Percentiles rank a stretch among this genome's conserved stretches.
These are phyloP conservation scores for Acanthopleura granulata DNA, from an alignment of 2,888 invertebrate species.

Conservation along the genomic window DNA sequence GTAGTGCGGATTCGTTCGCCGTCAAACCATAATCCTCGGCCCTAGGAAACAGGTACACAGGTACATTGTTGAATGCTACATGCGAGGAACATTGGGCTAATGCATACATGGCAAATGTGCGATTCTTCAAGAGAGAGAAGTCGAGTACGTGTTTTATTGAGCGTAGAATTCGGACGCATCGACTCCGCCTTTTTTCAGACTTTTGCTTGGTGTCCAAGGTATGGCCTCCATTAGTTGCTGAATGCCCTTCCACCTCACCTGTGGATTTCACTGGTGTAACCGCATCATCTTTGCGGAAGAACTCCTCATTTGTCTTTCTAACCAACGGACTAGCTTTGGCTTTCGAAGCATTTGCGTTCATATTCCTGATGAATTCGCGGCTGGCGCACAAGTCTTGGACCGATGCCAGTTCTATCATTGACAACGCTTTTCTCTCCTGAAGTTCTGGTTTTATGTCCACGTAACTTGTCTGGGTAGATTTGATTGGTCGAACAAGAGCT, in stretches of 20 bases:
- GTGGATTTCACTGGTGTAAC: not conserved
- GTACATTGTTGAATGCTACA: not conserved
- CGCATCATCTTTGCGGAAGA: not conserved
- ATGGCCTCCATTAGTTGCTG: no score
- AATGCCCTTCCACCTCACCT: not conserved
- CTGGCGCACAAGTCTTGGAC: not conserved
- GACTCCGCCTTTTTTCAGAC: not conserved
- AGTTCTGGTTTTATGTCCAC: not conserved
- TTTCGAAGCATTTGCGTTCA: not conserved
- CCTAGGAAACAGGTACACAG: constrained; percentile 1
- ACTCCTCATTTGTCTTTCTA: not conserved
- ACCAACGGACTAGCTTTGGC: not conserved
- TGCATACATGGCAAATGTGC: not conserved
- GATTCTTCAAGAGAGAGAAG: not conserved
- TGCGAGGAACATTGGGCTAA: not conserved
- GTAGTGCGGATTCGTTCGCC: not conserved
- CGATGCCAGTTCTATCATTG: not conserved
- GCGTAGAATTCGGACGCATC: not conserved
- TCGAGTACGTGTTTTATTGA: not conserved
- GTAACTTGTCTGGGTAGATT: not conserved
- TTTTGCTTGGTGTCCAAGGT: not conserved
- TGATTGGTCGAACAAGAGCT: not conserved
- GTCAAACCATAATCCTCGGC: not conserved
- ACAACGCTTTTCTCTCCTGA: not conserved
- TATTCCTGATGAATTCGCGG: not conserved